Percentiles rank a stretch among this genome's conserved stretches.
phyloP scores from a whole-genome alignment of 2,888 invertebrate genomes.

The Acleris laterana region DNA sequence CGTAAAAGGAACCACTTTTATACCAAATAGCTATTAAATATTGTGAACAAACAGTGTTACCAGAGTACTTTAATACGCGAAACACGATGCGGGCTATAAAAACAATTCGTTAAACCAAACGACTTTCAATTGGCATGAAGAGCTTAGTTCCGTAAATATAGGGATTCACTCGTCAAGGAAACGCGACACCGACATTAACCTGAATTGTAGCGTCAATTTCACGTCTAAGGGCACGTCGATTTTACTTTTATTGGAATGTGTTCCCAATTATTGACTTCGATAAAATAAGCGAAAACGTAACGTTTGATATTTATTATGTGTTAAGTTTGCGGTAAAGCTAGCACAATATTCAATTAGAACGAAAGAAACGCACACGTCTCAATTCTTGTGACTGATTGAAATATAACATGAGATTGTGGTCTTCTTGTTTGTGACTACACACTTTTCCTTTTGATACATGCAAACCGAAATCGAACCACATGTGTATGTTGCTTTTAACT shows the following conservation, averaged over 20 bases:
- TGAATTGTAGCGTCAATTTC: slow-evolving; percentile 18
- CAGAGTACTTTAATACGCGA: slow-evolving; percentile 1
- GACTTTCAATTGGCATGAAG: slow-evolving; percentile 55
- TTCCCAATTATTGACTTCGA: neutral
- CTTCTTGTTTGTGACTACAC: too few relatives aligned
- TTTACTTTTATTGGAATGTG: neutral
- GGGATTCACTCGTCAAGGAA: slow-evolving; percentile 26
- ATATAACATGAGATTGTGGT: too few relatives aligned
- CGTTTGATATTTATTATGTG: too few relatives aligned
- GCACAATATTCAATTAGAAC: too few relatives aligned
- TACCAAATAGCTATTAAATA: too few relatives aligned
- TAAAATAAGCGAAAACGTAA: neutral
- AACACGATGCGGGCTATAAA: slow-evolving; percentile 51
- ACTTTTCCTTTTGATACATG: too few relatives aligned
- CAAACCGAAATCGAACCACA: too few relatives aligned
- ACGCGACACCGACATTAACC: slow-evolving; percentile 23
- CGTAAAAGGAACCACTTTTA: too few relatives aligned
- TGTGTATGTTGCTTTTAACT: too few relatives aligned
- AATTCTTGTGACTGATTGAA: too few relatives aligned
- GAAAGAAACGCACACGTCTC: too few relatives aligned
- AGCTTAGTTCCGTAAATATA: slow-evolving; percentile 53
- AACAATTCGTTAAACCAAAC: slow-evolving; percentile 49
- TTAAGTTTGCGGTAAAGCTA: too few relatives aligned
- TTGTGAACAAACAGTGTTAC: neutral
- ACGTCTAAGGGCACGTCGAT: slow-evolving; percentile 9